Evolutionary conservation across 1,140 invertebrate species (phyloP), one percentile per base, ranked within the genome.

Genomic region (Camponotus floridanus): DNA sequence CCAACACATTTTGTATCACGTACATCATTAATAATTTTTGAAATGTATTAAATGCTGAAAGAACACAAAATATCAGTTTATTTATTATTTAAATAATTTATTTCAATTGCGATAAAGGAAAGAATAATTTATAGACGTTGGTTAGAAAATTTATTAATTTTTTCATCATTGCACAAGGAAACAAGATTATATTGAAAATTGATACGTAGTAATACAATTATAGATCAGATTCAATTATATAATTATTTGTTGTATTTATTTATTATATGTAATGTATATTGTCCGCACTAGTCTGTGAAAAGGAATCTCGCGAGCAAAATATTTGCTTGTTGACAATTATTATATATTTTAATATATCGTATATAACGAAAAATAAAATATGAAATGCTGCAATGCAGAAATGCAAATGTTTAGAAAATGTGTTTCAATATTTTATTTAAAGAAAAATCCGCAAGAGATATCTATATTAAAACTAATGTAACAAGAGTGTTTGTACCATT

Each of bases 391-490:
- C 15, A 18, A 80, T 4, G 0, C 70, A 55, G 45, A 80, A 26
- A 51, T 71, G 15, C n/a, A 59, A 59, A 26, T 18, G 15, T 86
- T 74, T 76, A 62, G 11, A 55, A 70, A 42, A 36, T 48, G 13
- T 3, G 9, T 36, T 39, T 13, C 31, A 48, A 59, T 31, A 81
- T 76, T 76, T 80, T 65, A 86, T 68, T 67, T 74, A n/a, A 78
- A 48, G 18, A 42, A 59, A 3, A 61, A 81, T 36, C 26, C 78
- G 57, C 76, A 68, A 67, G 61, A n/a, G 42, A 11, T 21, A 88
- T 86, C 67, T 65, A 87, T 85, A 92, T 76, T 87, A 76, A 74
- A 89, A 90, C 65, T 90, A 88, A 76, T 89, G 85, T 87, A 78
- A 88, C 73, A 74, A 26, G 26, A 88, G 79, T 86, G 86, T 88